A percentile compares a stretch with the other conserved stretches of the same genome.
Evolutionary conservation across 2,113 vertebrate species (phyloP).

Genomic region (Pitta sordida): DNA sequence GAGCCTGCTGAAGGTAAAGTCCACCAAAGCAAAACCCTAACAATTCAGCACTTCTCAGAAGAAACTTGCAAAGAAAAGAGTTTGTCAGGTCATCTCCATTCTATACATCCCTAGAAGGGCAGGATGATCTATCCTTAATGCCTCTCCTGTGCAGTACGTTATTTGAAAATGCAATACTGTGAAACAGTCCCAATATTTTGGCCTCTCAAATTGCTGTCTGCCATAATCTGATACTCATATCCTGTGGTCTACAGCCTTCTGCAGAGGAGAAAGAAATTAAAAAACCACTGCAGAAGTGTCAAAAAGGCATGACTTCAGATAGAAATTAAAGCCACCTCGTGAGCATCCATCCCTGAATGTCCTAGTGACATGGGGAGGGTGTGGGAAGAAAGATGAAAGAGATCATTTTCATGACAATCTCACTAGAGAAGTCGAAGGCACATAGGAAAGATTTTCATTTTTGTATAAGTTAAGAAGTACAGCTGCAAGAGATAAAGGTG

Average conservation of each 20-base stretch:
- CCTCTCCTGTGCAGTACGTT: background rate
- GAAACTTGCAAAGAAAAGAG: background rate
- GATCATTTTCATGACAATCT: background rate
- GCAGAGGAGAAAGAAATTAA: background rate
- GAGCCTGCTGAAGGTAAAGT: background rate
- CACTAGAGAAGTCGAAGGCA: background rate
- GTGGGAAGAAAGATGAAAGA: background rate
- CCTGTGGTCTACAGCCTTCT: slow-evolving; percentile 13
- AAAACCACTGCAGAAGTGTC: background rate
- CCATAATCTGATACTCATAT: slow-evolving; percentile 45
- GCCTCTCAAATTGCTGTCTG: background rate
- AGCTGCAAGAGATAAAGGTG: background rate
- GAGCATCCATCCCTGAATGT: background rate
- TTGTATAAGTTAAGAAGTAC: background rate
- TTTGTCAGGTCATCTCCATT: background rate
- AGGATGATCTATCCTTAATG: background rate
- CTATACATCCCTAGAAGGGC: background rate
- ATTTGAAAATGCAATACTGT: slow-evolving; percentile 43
- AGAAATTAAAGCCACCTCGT: background rate
- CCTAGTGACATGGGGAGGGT: background rate
- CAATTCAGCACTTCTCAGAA: slow-evolving; percentile 47
- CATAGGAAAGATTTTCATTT: background rate
- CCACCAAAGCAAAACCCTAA: slow-evolving; percentile 61
- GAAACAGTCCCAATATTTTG: background rate
- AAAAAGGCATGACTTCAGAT: background rate